Evolutionary conservation across 2,888 invertebrate genomes (phyloP).

Genomic region (Coremacera marginata): DNA sequence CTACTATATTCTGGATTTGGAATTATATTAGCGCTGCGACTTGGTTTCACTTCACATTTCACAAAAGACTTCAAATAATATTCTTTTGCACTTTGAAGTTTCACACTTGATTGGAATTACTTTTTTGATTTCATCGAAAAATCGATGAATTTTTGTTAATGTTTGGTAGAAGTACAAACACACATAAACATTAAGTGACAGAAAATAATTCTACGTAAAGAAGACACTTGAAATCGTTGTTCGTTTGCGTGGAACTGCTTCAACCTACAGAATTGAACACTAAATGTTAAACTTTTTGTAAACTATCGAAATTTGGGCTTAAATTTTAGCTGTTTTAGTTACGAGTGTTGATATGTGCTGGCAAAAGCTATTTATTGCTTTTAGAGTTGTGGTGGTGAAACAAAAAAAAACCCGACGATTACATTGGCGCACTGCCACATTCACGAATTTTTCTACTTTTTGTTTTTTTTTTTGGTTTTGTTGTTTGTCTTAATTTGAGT

Average conservation of each 20-base stretch:
- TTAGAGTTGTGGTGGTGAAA: not conserved
- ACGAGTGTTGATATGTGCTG: no score
- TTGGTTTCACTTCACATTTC: not conserved
- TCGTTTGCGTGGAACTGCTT: conserved; percentile 25
- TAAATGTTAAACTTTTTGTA: conserved; percentile 6
- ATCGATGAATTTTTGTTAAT: not conserved
- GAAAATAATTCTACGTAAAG: conserved; percentile 2
- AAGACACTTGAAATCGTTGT: conserved; percentile 49
- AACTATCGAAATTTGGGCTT: not conserved
- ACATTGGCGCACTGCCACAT: not conserved
- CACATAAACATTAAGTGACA: not conserved
- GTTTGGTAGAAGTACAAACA: conserved; percentile 6
- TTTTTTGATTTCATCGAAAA: not conserved
- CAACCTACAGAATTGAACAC: conserved; percentile 33
- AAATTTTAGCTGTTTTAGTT: not conserved
- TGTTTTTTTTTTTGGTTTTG: not conserved
- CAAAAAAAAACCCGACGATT: no score
- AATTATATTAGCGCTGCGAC: not conserved
- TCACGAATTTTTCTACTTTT: conserved; percentile 4
- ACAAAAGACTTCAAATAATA: not conserved
- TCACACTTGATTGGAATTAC: not conserved
- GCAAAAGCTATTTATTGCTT: not conserved
- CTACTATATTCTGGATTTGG: not conserved
- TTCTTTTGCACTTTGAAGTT: not conserved
- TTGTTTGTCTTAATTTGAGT: not conserved